Evolutionary conservation across 2,888 invertebrate species (phyloP).

Genomic region (Eupelmus urozonus): DNA sequence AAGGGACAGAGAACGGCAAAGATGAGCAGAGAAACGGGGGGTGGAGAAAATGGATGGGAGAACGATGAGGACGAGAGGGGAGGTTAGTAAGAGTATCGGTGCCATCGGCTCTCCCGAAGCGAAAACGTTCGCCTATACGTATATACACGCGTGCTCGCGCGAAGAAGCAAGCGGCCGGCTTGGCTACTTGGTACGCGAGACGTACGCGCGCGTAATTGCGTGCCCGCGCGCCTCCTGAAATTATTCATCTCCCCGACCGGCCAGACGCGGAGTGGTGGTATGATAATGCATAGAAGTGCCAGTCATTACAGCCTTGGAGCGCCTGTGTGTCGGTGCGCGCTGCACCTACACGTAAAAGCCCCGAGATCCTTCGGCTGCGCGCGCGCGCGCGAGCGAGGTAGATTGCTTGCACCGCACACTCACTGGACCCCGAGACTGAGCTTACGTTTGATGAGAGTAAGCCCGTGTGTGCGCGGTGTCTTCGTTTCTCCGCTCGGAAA

Average conservation of each 20-base stretch:
- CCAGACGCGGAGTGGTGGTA: conserved; percentile 69
- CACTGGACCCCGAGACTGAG: too few species aligned
- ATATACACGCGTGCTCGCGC: neutral
- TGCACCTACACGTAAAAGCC: neutral
- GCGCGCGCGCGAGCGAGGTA: neutral
- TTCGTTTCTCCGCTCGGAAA: conserved; percentile 33
- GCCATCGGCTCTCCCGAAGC: conserved; percentile 55
- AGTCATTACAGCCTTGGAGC: conserved; percentile 69
- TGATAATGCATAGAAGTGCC: conserved; percentile 77
- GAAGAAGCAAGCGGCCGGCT: conserved; percentile 53
- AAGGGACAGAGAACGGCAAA: neutral
- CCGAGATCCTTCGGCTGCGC: conserved; percentile 14
- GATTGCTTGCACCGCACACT: neutral
- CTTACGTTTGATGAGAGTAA: neutral
- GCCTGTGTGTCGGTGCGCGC: conserved; percentile 60
- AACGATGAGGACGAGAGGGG: neutral
- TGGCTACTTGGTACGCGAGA: conserved; percentile 77
- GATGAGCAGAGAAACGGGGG: neutral
- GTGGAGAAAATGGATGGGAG: neutral
- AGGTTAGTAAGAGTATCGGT: conserved; percentile 61
- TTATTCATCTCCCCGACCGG: conserved; percentile 76
- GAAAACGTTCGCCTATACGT: conserved; percentile 15
- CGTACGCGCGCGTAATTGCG: conserved; percentile 77
- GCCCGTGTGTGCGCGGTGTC: conserved; percentile 31
- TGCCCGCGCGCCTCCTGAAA: conserved; percentile 74